Percentiles rank a stretch among this genome's conserved stretches.
Conservation (phyloP, 2,888 invertebrate genomes). For the Eupithecia tripunctaria region DNA sequence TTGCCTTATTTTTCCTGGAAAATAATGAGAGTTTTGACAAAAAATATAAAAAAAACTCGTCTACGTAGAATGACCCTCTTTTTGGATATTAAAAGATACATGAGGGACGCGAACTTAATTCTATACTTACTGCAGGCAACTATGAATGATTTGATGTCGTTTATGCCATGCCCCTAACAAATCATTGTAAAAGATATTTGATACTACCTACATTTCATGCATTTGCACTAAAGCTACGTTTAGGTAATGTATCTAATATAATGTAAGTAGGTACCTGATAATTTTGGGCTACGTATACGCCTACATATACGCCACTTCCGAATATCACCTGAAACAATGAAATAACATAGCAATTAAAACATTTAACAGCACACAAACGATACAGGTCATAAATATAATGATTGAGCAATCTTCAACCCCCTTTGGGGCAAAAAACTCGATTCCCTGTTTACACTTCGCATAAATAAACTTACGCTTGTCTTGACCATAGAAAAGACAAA, state of each 20-base stretch:
- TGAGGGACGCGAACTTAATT: neutral
- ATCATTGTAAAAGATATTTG: neutral
- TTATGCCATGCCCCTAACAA: neutral
- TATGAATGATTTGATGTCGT: neutral
- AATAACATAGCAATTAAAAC: neutral
- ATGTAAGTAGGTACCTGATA: conserved; percentile 84
- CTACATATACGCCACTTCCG: conserved; percentile 88
- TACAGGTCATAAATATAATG: neutral
- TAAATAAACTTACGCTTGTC: conserved; percentile 52
- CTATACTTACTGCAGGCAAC: neutral
- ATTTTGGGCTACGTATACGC: conserved; percentile 90
- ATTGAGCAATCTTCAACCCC: neutral
- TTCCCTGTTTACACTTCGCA: neutral
- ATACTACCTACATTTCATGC: neutral
- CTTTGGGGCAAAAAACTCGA: neutral
- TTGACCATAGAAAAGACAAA: conserved; percentile 50
- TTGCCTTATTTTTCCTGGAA: neutral
- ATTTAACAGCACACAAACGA: neutral
- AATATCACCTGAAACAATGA: conserved; percentile 86
- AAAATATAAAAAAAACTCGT: neutral
- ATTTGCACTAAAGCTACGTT: neutral
- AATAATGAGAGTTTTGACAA: neutral
- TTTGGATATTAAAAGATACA: neutral
- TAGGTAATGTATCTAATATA: neutral
- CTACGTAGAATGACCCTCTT: conserved; percentile 2